These are phyloP conservation scores for Ascaphus truei DNA, from an alignment of 2,113 vertebrate species.

Conservation along the genomic window DNA sequence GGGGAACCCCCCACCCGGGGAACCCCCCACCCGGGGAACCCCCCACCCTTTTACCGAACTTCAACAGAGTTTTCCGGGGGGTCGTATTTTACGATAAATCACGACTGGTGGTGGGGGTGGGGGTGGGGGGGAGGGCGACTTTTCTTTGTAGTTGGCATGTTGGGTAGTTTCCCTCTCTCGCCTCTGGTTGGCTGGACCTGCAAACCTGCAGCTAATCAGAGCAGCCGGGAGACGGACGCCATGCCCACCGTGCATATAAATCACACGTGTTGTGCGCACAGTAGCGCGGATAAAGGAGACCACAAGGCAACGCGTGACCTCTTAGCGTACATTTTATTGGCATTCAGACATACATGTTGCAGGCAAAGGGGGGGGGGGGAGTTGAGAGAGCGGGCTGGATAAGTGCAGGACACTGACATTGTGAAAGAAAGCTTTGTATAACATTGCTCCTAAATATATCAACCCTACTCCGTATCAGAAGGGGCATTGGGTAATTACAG, in stretches of 20 bases:
- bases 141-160: neutral
- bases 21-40: too few relatives aligned
- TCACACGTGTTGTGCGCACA: constrained; percentile 18
- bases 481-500: neutral
- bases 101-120: too few relatives aligned
- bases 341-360: neutral
- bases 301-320: neutral
- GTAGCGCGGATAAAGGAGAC: constrained; percentile 26
- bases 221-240: neutral
- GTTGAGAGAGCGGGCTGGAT: neutral
- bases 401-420: constrained; percentile 30
- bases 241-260: constrained; percentile 7
- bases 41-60: too few relatives aligned
- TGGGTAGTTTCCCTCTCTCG: constrained; percentile 21
- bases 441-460: neutral
- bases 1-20: too few relatives aligned
- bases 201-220: constrained; percentile 19
- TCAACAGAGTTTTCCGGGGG: too few relatives aligned
- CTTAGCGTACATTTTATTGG: constrained; percentile 24
- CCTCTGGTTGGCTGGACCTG: constrained; percentile 13
- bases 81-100: too few relatives aligned
- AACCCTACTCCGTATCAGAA: constrained; percentile 4
- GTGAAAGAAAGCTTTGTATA: constrained; percentile 11
- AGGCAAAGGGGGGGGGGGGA: too few relatives aligned
- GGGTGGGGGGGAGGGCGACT: too few relatives aligned